Evolutionary conservation across 2,797 vertebrate species (phyloP).

Genomic region (Echeneis naucrates): DNA sequence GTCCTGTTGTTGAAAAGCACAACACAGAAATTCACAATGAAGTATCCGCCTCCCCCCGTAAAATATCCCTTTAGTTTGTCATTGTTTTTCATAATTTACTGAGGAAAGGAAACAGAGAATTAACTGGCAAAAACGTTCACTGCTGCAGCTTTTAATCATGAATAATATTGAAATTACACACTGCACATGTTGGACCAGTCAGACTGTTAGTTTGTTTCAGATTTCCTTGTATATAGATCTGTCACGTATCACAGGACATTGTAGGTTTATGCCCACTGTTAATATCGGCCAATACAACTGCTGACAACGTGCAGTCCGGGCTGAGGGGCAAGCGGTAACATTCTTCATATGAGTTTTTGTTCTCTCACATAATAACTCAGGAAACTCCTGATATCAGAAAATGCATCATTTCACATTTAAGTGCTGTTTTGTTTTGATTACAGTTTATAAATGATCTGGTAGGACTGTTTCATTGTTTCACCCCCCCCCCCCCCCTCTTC

Average conservation of each 20-base stretch:
- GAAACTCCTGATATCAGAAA: background rate
- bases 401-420: background rate
- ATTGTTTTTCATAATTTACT: background rate
- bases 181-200: conserved; percentile 62
- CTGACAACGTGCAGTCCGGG: background rate
- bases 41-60: background rate
- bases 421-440: conserved; percentile 42
- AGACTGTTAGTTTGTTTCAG: conserved; percentile 19
- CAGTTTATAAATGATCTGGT: conserved; percentile 34
- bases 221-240: no score
- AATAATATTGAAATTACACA: no score
- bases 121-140: no score
- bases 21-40: background rate
- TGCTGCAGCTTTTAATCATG: no score
- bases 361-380: background rate
- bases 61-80: background rate
- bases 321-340: background rate
- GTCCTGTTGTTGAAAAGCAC: background rate
- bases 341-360: background rate
- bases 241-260: no score
- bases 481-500: no score
- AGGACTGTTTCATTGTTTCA: conserved; percentile 43
- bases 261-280: background rate
- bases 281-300: no score
- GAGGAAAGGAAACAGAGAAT: no score